These are phyloP conservation scores for Gnathonemus echidnorhynchus DNA, from an alignment of 2,113 vertebrate species.

Conservation along the genomic window DNA sequence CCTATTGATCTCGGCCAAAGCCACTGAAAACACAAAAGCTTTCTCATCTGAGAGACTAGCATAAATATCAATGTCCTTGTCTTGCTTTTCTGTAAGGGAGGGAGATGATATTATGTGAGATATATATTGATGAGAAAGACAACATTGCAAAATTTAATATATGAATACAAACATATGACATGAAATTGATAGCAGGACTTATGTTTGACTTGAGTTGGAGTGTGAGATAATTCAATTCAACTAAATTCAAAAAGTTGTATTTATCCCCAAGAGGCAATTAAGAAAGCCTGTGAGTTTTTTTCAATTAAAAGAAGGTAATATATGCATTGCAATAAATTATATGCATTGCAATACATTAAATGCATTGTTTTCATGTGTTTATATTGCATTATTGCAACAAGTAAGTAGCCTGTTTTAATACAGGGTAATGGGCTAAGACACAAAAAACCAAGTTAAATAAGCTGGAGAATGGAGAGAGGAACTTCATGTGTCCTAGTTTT, in stretches of 20 bases:
- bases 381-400: too few species aligned
- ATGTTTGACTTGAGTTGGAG: neutral
- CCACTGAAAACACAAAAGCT: slow-evolving; percentile 95
- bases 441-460: too few species aligned
- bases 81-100: slow-evolving; percentile 83
- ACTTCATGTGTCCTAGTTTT: too few species aligned
- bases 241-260: neutral
- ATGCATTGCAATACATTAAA: too few species aligned
- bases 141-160: neutral
- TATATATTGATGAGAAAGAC: neutral
- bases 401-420: too few species aligned
- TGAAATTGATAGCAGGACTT: neutral
- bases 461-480: too few species aligned
- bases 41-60: slow-evolving; percentile 95
- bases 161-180: neutral
- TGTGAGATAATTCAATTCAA: neutral
- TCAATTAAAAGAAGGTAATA: too few species aligned
- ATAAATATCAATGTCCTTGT: slow-evolving; percentile 95
- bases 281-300: neutral
- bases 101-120: slow-evolving; percentile 4
- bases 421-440: too few species aligned
- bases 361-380: too few species aligned
- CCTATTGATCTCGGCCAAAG: slow-evolving; percentile 97
- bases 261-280: neutral
- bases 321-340: too few species aligned